Percentiles rank a stretch among this genome's conserved stretches.
These are phyloP conservation scores for Haliclona indistincta DNA, from an alignment of 37 sponge, comb jelly and placozoan species.

Conservation along the genomic window DNA sequence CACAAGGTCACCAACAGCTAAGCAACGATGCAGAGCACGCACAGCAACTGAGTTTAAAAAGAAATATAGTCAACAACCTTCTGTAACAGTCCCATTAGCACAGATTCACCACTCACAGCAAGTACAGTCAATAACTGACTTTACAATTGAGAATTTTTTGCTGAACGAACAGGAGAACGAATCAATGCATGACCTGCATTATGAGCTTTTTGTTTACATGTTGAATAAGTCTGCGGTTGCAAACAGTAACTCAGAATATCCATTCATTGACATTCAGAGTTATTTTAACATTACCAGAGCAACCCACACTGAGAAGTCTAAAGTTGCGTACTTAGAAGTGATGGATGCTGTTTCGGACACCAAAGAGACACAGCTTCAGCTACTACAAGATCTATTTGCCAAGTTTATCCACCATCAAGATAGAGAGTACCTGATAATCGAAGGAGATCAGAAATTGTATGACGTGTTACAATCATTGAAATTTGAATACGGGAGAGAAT, in stretches of 20 bases:
- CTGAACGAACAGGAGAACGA: no score
- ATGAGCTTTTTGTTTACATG: no score
- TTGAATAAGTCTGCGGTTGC: background rate
- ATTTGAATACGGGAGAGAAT: conserved; percentile 16
- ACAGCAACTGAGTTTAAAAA: background rate
- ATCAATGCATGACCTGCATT: no score
- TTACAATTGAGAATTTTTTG: no score
- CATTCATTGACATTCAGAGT: conserved; percentile 4
- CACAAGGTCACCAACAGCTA: background rate
- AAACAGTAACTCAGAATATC: background rate
- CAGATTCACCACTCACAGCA: no score
- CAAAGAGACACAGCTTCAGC: background rate
- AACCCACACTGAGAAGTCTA: conserved; percentile 28
- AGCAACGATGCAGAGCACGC: background rate
- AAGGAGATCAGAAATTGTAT: conserved; percentile 31
- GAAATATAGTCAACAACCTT: no score
- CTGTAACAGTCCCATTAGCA: no score
- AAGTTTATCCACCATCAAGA: background rate
- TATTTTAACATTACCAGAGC: background rate
- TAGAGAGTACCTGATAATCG: background rate
- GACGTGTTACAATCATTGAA: conserved; percentile 8
- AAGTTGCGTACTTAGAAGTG: conserved; percentile 20
- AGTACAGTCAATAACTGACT: no score
- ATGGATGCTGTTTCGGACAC: conserved; percentile 22
- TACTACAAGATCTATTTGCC: conserved; percentile 2